A percentile compares a stretch with the other conserved stretches of the same genome.
phyloP scores from a whole-genome alignment of 2,797 vertebrate genomes.

The Corythornis leucogaster region DNA sequence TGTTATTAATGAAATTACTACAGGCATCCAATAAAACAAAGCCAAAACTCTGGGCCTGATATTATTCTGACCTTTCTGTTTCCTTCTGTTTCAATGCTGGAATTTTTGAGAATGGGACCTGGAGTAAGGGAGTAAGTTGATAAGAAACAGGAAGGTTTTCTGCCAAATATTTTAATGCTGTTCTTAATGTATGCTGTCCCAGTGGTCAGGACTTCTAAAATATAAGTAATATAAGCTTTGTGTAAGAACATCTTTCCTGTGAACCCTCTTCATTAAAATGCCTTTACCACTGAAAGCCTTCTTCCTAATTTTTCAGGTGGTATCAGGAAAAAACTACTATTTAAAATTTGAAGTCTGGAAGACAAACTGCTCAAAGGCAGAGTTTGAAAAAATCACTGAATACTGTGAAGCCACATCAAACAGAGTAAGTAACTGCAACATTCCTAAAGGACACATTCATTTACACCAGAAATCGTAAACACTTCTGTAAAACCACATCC shows the following conservation, averaged over 20 bases:
- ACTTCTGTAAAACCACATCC: not conserved
- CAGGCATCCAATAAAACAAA: constrained; percentile 29
- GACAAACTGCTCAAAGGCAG: constrained; percentile 75
- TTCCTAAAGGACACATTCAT: not conserved
- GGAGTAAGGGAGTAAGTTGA: not conserved
- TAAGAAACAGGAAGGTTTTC: not conserved
- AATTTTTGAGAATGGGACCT: not conserved
- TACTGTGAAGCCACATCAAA: not conserved
- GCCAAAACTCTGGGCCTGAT: not conserved
- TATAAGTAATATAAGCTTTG: not conserved
- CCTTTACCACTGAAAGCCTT: not conserved
- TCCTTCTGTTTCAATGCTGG: not conserved
- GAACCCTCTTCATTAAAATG: not conserved
- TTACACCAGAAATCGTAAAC: not conserved
- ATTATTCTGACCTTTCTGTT: constrained; percentile 2
- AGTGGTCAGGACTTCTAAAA: not conserved
- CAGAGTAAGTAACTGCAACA: constrained; percentile 61
- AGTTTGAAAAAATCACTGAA: not conserved
- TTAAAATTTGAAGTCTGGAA: constrained; percentile 35
- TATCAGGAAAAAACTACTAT: constrained; percentile 32
- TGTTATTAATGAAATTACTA: constrained; percentile 35
- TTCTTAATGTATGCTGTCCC: not conserved
- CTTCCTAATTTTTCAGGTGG: constrained; percentile 64
- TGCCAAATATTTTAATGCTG: not conserved
- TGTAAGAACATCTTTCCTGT: not conserved